Evolutionary conservation across 2,797 vertebrate species (phyloP).

Genomic region (Karalla daura): DNA sequence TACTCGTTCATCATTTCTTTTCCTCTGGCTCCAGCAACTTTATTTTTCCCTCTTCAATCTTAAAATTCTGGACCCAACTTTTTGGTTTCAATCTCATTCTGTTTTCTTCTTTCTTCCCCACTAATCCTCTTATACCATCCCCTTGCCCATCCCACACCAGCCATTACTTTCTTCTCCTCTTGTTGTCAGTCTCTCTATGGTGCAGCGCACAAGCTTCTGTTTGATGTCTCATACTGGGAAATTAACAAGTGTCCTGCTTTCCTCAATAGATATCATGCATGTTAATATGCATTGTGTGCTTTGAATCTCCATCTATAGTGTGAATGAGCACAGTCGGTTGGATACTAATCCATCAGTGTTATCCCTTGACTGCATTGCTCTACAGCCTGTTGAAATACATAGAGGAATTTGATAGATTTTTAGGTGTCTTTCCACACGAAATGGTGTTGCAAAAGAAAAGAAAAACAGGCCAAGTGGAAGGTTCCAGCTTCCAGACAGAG

Average conservation of each 20-base stretch:
- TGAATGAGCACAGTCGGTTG: not conserved
- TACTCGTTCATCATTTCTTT: conserved; percentile 6
- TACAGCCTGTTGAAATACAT: no score
- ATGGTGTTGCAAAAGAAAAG: no score
- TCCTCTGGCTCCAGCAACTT: not conserved
- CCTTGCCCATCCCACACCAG: conserved; percentile 24
- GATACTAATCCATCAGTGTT: not conserved
- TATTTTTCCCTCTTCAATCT: conserved; percentile 26
- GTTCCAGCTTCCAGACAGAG: no score
- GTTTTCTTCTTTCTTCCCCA: conserved; percentile 34
- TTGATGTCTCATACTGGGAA: not conserved
- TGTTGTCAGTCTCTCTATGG: conserved; percentile 3
- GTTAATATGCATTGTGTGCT: not conserved
- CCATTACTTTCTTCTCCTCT: conserved; percentile 23
- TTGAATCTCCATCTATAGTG: not conserved
- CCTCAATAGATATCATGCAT: conserved; percentile 14
- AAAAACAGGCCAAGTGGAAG: no score
- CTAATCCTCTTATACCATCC: conserved; percentile 54
- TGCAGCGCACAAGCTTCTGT: not conserved
- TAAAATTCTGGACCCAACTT: conserved; percentile 11
- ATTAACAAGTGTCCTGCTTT: not conserved
- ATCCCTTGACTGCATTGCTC: not conserved
- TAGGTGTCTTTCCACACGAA: no score
- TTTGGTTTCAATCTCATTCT: conserved; percentile 34
- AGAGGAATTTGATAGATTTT: no score